Base-by-base conservation (phyloP, 2,888 invertebrate genomes). In the Rotaria magnacalcarata region DNA sequence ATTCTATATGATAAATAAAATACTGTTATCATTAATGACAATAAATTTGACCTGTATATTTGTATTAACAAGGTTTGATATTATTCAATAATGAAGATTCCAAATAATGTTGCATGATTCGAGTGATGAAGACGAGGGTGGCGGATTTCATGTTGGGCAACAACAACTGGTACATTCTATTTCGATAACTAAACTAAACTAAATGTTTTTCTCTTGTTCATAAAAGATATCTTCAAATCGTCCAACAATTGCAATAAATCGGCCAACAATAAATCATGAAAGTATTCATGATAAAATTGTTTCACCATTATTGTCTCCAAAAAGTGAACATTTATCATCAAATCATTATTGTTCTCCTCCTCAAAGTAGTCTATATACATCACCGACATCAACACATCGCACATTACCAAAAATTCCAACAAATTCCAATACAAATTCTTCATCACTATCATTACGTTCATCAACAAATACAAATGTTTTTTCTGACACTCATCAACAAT, bases 101-200 rank as follows among this genome's bases (percentile, higher is more conserved):
- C 19, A 34, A 67, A 67, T 67, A 34, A 67, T 67, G 67, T 19
- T 67, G 67, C 67, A 27, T 67, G 67, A 67, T 67, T 67, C 67
- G 16, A 67, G 67, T 41, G 67, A 67, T 67, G 67, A 67, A 6
- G 67, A 67, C 16, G 67, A 67, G 5, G 19, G 19, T 34, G 34
- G 34, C 34, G 67, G 67, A 67, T 19, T 14, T 34, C 34, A 14
- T 5, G 14, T 34, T 41, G 34, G 34, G 4, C 27, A 47, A 47
- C 47, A 67, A 34, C 11, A 67, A 67, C 4, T 16, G 67, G 67
- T 67, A 41, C 34, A 41, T 19, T n/a, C 34, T 41, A 34, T 19
- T 19, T 60, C 2, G 27, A 10, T 10, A 52, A 52, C 14, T 52
- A 52, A 52, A 52, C 14, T 14, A 52, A 52, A 14, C 0, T 52